Evolutionary conservation across 2,888 invertebrate species (phyloP).

Genomic region (Lasioglossum calceatum): DNA sequence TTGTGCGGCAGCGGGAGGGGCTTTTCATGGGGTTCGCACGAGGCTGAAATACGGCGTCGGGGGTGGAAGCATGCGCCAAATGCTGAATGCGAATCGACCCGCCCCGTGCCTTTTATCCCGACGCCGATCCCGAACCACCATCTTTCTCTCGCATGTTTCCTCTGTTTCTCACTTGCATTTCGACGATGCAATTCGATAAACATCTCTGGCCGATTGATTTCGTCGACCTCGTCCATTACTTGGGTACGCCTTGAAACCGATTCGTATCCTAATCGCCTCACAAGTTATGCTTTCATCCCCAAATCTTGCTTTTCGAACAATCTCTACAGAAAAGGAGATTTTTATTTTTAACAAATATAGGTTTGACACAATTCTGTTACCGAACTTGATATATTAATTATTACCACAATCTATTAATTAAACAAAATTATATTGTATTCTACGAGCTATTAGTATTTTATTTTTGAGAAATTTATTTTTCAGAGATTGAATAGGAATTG

Average conservation of each 20-base stretch:
- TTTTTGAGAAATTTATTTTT: neutral
- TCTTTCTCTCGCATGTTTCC: conserved; percentile 46
- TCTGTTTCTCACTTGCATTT: neutral
- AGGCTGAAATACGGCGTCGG: conserved; percentile 61
- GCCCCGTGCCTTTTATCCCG: conserved; percentile 76
- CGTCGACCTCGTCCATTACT: conserved; percentile 48
- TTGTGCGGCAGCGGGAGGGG: conserved; percentile 71
- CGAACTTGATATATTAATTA: neutral
- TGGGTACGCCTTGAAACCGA: conserved; percentile 20
- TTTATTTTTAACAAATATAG: neutral
- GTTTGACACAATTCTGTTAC: neutral
- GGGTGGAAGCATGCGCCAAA: conserved; percentile 80
- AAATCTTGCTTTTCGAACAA: neutral
- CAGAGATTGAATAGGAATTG: neutral
- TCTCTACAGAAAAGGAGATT: neutral
- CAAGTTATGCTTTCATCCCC: neutral
- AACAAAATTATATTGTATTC: neutral
- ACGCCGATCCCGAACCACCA: conserved; percentile 58
- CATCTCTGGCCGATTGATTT: conserved; percentile 62
- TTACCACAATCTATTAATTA: neutral
- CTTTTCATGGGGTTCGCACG: conserved; percentile 69
- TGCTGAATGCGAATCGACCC: conserved; percentile 80
- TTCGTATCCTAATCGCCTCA: neutral
- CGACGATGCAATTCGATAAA: conserved; percentile 54
- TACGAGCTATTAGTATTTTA: neutral